Base-by-base conservation (phyloP, 2,113 vertebrate genomes). In the Pygoscelis antarcticus region DNA sequence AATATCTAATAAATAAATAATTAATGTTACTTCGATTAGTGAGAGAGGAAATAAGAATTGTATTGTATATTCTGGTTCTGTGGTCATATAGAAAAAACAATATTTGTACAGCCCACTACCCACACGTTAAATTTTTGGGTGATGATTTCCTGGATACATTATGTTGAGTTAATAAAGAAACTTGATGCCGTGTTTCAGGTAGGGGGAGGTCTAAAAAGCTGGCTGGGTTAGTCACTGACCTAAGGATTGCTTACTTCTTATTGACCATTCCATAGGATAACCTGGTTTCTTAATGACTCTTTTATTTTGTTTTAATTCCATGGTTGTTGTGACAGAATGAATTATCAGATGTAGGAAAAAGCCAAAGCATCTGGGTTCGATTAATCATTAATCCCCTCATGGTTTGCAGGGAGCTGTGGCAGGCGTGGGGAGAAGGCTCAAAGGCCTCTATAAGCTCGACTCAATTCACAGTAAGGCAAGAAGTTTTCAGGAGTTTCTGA, bases 81-180 rank as follows among this genome's bases (percentile, higher is more conserved):
- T 54, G 38, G 38, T 83, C 32, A 42, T 47, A 69, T 3, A 86
- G 71, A 62, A 77, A 88, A 90, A 77, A 10, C 21, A 92, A 80
- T 83, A 86, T 74, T 83, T 96, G 66, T 46, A 70, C 55, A 78
- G 22, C 5, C 30, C 6, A 1, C 44, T 83, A 82, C 47, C 79
- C 83, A 83, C 76, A 82, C 3, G 10, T 49, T 90, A 93, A 90
- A 95, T 96, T 96, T 94, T 64, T 52, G 89, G 81, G 40, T 83
- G 87, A 93, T 87, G 82, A 94, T 94, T 97, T 96, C 78, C 78
- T 88, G 74, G 49, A 52, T 83, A 89, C 22, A 60, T 89, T 93
- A 85, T n/a, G 13, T 83, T 92, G 66, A 87, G 62, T 62, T 96
- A 94, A 84, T 62, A 72, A 77, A 78, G 81, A 88, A 95, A 92